Percentiles rank a stretch among this genome's conserved stretches.
Evolutionary conservation across 1,140 invertebrate species (phyloP).

Genomic region (Dinoponera quadriceps): DNA sequence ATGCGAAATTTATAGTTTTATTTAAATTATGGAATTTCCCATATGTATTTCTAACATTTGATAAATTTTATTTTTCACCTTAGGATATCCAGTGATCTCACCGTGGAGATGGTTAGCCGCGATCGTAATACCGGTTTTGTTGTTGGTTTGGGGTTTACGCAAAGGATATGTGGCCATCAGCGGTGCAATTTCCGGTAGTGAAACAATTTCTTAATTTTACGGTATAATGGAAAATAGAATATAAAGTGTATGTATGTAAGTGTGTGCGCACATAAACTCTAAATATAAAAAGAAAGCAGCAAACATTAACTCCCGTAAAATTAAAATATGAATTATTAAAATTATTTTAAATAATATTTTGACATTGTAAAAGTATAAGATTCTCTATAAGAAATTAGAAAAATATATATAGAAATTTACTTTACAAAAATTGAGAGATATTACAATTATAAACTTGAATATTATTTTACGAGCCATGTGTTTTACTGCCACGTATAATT

Average conservation of each 20-base stretch:
- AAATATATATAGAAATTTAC: too few relatives aligned
- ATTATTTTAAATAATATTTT: too few relatives aligned
- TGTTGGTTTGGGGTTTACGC: conserved; percentile 89
- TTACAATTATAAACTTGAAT: too few relatives aligned
- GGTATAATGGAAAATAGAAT: conserved; percentile 12
- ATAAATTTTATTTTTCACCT: conserved; percentile 49
- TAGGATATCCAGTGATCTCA: conserved; percentile 89
- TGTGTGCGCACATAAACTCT: too few relatives aligned
- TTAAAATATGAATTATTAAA: too few relatives aligned
- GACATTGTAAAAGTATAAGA: too few relatives aligned
- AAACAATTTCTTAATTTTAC: conserved; percentile 28
- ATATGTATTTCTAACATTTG: not conserved
- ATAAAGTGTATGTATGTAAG: not conserved
- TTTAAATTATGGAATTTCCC: conserved; percentile 13
- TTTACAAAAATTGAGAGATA: too few relatives aligned
- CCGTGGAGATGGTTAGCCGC: conserved; percentile 91
- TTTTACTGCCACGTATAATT: too few relatives aligned
- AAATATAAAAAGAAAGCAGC: not conserved
- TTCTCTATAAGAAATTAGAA: too few relatives aligned
- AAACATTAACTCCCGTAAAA: too few relatives aligned
- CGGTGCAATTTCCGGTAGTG: conserved; percentile 90
- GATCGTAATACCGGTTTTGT: conserved; percentile 89
- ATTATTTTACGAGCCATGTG: too few relatives aligned
- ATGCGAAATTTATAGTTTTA: conserved; percentile 41
- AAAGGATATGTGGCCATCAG: conserved; percentile 89